Conservation (phyloP, 2,113 vertebrate genomes). For the Oncorhynchus masou region DNA sequence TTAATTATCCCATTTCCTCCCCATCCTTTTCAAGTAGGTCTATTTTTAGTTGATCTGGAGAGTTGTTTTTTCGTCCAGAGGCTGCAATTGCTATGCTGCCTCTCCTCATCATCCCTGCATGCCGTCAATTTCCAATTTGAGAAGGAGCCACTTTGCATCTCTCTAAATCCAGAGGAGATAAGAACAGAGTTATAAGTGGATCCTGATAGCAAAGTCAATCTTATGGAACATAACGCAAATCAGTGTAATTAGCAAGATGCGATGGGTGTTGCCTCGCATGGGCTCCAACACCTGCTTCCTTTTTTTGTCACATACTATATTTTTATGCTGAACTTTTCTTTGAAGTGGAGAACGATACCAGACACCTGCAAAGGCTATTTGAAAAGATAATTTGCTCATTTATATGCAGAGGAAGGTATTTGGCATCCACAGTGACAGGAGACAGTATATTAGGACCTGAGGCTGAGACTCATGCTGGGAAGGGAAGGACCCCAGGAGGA, state of each 20-base stretch:
- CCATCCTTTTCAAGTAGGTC: conserved; percentile 4
- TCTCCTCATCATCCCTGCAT: conserved; percentile 5
- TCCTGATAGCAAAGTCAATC: conserved; percentile 20
- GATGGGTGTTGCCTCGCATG: conserved; percentile 5
- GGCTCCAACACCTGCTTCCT: conserved; percentile 37
- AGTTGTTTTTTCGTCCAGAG: conserved; percentile 14
- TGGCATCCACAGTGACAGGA: background rate
- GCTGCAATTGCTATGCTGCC: conserved; percentile 6
- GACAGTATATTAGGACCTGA: conserved; percentile 6
- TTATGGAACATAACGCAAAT: conserved; percentile 41
- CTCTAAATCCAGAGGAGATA: conserved; percentile 17
- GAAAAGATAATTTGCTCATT: conserved; percentile 33
- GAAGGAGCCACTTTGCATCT: conserved; percentile 11
- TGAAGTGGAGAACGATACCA: conserved; percentile 9
- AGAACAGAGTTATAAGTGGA: conserved; percentile 16
- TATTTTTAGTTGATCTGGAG: conserved; percentile 38
- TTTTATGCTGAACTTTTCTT: background rate
- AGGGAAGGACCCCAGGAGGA: conserved; percentile 8
- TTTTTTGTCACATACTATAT: conserved; percentile 5
- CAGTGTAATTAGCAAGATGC: conserved; percentile 46
- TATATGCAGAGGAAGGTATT: conserved; percentile 16
- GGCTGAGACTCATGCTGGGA: background rate
- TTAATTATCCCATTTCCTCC: conserved; percentile 47
- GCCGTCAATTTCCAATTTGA: conserved; percentile 28
- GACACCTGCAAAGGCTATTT: conserved; percentile 16